Base-by-base conservation (phyloP, 2,797 vertebrate genomes). In the Benthosema pterotum region DNA sequence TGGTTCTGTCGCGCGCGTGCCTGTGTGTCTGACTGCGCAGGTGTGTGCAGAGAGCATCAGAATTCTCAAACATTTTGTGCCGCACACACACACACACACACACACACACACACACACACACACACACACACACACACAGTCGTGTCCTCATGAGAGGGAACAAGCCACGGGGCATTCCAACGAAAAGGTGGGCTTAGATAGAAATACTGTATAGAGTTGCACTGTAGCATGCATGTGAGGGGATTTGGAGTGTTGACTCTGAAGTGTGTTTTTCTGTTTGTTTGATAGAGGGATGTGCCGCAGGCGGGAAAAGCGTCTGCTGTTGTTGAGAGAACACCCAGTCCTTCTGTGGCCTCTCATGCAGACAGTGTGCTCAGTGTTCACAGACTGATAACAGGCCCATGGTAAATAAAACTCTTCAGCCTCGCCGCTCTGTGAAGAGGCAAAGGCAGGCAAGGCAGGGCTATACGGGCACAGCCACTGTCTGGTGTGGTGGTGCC, bases 401-500 rank as follows among this genome's bases (percentile, higher is more conserved):
- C 94, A 83, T 88, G 94, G 95, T 96, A 96, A 97, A 97, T 96
- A 97, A 94, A 94, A 95, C 93, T 94, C 94, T 94, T 92, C 90
- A 84, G 92, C n/a, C n/a, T n/a, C n/a, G n/a, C n/a, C 89, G 68
- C 75, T 87, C 90, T 91, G 87, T 93, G 83, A 53, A 75, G 70
- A 87, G 73, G 76, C 83, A 72, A n/a, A n/a, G n/a, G n/a, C n/a
- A n/a, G n/a, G n/a, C n/a, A n/a, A n/a, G n/a, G n/a, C n/a, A n/a
- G n/a, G 82, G 69, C 80, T 74, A 55, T 75, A n/a, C n/a, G n/a
- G 78, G 81, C 78, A 67, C 77, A n/a, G n/a, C n/a, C n/a, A 75
- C 77, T 77, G 87, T 83, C 79, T 87, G 83, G 57, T n/a, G n/a
- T n/a, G n/a, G n/a, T n/a, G n/a, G n/a, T 78, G 83, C 77, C 69